phyloP scores from a whole-genome alignment of 2,113 vertebrate species.

The Pongo pygmaeus region DNA sequence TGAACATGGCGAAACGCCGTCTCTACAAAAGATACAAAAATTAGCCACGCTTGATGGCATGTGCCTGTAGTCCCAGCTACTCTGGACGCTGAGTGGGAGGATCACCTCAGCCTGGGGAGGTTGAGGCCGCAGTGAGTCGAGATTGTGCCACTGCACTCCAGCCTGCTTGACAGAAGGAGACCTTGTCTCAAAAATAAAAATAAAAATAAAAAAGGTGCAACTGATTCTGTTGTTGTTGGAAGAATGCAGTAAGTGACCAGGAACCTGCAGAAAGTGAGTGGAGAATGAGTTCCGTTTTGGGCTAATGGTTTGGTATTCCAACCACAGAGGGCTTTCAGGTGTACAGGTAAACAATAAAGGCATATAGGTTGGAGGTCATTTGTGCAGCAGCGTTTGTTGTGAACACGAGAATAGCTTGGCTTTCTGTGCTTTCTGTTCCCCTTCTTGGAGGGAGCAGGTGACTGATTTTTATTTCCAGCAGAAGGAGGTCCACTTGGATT shows the following conservation, averaged over 20 bases:
- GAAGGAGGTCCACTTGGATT: slow-evolving; percentile 32
- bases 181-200: no score
- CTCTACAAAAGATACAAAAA: no score
- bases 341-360: no score
- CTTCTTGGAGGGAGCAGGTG: not conserved
- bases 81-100: no score
- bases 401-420: not conserved
- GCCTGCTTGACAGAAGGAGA: no score
- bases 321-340: not conserved
- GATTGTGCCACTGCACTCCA: no score
- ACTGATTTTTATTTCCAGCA: slow-evolving; percentile 42
- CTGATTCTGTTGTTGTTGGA: not conserved
- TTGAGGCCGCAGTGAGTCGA: no score
- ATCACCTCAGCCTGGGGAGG: no score
- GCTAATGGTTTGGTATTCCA: not conserved
- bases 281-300: not conserved
- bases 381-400: not conserved
- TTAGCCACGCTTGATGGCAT: no score
- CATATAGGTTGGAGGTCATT: not conserved
- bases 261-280: not conserved
- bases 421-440: not conserved
- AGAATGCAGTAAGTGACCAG: not conserved
- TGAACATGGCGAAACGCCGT: no score
- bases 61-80: no score
- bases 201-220: not conserved